Conservation (phyloP, 2,888 invertebrate species). For the Tupiocoris notatus region DNA sequence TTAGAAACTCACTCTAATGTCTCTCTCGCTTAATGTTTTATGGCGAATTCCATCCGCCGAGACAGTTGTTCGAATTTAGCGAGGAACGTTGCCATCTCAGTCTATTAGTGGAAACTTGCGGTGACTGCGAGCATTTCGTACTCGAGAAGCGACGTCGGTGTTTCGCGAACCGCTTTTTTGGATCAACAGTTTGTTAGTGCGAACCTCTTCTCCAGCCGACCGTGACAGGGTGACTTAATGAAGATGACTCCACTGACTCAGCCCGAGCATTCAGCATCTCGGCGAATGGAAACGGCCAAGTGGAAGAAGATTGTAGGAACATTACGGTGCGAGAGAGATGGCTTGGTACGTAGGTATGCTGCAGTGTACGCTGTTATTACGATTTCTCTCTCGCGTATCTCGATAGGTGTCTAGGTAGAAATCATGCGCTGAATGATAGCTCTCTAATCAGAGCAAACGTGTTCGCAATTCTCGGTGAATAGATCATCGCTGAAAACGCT, state of each 20-base stretch:
- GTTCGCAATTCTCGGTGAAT: too few relatives aligned
- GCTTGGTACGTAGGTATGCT: too few relatives aligned
- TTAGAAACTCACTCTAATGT: neutral
- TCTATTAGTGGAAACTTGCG: neutral
- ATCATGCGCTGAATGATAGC: too few relatives aligned
- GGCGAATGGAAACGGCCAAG: neutral
- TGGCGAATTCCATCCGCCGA: neutral
- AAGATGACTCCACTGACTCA: constrained; percentile 11
- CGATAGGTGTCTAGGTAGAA: too few relatives aligned
- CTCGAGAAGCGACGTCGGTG: neutral
- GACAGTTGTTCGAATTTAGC: neutral
- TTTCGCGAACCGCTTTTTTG: constrained; percentile 17
- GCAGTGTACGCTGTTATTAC: too few relatives aligned
- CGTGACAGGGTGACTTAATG: constrained; percentile 32
- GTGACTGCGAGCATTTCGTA: neutral
- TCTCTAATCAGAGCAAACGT: too few relatives aligned
- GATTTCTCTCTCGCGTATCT: too few relatives aligned
- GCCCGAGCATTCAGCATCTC: neutral
- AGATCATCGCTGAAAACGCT: too few relatives aligned
- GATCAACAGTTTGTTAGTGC: constrained; percentile 36
- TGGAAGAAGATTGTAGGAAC: neutral
- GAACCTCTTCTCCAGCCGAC: neutral
- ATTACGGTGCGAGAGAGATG: too few relatives aligned
- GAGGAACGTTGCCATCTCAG: neutral
- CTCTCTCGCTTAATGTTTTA: neutral